Base-by-base conservation (phyloP, 2,888 invertebrate genomes). In the Phengaris arion region DNA sequence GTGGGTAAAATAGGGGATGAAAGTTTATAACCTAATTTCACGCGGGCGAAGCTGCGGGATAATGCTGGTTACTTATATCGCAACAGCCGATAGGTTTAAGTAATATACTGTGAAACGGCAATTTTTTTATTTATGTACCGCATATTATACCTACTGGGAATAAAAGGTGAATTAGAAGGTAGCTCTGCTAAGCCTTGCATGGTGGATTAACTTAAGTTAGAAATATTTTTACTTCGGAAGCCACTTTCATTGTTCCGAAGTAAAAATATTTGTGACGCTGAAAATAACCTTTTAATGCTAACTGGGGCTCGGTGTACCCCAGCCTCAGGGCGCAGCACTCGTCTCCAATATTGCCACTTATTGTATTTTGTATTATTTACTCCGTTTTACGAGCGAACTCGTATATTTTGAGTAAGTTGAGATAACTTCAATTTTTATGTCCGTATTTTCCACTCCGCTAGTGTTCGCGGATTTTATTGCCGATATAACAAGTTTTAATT, bases 321-420 rank as follows among this genome's bases (percentile, higher is more conserved):
- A 35, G 35, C 4, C 35, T 35, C 35, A 35, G 35, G 35, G 4
- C 79, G 82, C 82, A 82, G 81, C 82, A 84, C 83, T 83, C 84
- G 84, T 86, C 88, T 85, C 82, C 88, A 88, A 91, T 92, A 92
- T 89, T 86, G 88, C 86, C 90, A 92, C 91, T 92, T 93, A 93
- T 92, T 92, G 92, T 93, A 92, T 93, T 92, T 92, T 92, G 93
- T 93, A 92, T 91, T 93, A 92, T 92, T 92, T 92, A 92, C 92
- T 89, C 86, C 87, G 88, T 87, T 91, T 93, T 93, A 93, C 89
- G 91, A 91, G 79, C 85, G 80, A 86, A 89, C 88, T 82, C 86
- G 88, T 89, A 90, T 92, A 92, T 91, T 93, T 92, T 89, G 87
- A 91, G 88, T 86, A 86, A 89, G 89, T 91, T 89, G 89, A 86